phyloP scores from a whole-genome alignment of 2,113 vertebrate genomes.

The Stigmatopora nigra region DNA sequence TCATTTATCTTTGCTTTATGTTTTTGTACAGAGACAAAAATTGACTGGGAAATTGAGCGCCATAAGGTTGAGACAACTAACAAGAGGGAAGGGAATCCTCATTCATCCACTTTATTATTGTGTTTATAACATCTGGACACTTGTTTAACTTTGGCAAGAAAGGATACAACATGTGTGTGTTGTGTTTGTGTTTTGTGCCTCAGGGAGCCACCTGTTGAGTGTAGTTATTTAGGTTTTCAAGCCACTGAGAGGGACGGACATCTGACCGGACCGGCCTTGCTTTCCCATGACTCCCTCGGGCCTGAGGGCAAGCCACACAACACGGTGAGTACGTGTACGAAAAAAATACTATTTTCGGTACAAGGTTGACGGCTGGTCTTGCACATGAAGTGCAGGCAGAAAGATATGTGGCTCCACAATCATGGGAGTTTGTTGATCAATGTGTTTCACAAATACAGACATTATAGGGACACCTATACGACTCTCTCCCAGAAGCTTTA shows the following conservation, averaged over 20 bases:
- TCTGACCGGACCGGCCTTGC: slow-evolving; percentile 36
- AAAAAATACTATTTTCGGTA: slow-evolving; percentile 16
- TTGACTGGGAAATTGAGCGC: slow-evolving; percentile 37
- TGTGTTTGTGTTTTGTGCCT: slow-evolving; percentile 21
- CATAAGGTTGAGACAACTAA: slow-evolving; percentile 24
- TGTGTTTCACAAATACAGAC: background rate
- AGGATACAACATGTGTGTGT: slow-evolving; percentile 4
- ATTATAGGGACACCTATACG: no score
- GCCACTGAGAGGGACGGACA: slow-evolving; percentile 40
- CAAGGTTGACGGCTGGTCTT: no score
- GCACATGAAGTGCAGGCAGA: no score
- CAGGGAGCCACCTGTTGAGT: slow-evolving; percentile 61
- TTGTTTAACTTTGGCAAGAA: slow-evolving; percentile 33
- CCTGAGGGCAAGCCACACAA: slow-evolving; percentile 42
- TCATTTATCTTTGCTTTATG: slow-evolving; percentile 24
- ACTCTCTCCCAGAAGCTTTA: no score
- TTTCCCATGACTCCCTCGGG: slow-evolving; percentile 46
- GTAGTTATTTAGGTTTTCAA: slow-evolving; percentile 33
- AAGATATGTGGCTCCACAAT: background rate
- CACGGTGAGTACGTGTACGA: slow-evolving; percentile 9
- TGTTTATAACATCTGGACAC: slow-evolving; percentile 52
- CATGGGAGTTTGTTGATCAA: background rate
- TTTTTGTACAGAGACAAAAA: slow-evolving; percentile 40
- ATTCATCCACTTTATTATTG: slow-evolving; percentile 53
- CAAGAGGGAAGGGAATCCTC: slow-evolving; percentile 25